phyloP scores from a whole-genome alignment of 1,140 invertebrate species.

The Zophobas atratus region DNA sequence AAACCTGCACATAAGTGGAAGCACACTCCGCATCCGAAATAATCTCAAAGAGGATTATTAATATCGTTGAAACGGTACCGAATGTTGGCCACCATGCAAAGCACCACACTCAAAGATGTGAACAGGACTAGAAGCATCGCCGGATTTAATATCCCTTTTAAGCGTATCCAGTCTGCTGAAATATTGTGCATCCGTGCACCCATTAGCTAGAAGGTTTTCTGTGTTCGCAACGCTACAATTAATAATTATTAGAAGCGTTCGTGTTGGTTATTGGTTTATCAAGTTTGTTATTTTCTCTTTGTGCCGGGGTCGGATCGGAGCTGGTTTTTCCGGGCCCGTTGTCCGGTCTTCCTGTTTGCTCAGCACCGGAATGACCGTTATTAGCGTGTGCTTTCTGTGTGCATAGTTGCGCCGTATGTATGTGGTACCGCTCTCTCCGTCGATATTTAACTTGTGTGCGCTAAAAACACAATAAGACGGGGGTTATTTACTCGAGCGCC shows the following conservation, averaged over 20 bases:
- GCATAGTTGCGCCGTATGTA: slow-evolving; percentile 4
- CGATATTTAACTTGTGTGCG: slow-evolving; percentile 43
- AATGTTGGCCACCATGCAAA: too few relatives aligned
- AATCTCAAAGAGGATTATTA: too few relatives aligned
- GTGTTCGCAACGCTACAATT: slow-evolving; percentile 3
- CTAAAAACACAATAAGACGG: slow-evolving; percentile 48
- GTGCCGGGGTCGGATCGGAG: neutral
- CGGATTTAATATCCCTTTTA: neutral
- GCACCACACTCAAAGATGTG: too few relatives aligned
- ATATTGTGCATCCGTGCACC: neutral
- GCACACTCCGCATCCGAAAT: too few relatives aligned
- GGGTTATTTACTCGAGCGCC: slow-evolving; percentile 34
- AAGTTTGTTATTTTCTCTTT: slow-evolving; percentile 11
- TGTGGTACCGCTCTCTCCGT: neutral
- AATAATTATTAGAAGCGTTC: neutral
- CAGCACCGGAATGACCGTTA: slow-evolving; percentile 5
- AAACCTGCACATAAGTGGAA: too few relatives aligned
- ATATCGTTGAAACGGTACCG: too few relatives aligned
- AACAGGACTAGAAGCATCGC: too few relatives aligned
- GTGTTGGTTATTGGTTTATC: slow-evolving; percentile 6
- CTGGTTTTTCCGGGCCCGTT: neutral
- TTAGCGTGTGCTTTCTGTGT: slow-evolving; percentile 13
- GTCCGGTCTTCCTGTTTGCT: slow-evolving; percentile 13
- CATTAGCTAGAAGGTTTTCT: slow-evolving; percentile 7
- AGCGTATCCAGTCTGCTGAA: neutral